phyloP scores from a whole-genome alignment of 1,140 invertebrate genomes.

The Pomacea maculata region DNA sequence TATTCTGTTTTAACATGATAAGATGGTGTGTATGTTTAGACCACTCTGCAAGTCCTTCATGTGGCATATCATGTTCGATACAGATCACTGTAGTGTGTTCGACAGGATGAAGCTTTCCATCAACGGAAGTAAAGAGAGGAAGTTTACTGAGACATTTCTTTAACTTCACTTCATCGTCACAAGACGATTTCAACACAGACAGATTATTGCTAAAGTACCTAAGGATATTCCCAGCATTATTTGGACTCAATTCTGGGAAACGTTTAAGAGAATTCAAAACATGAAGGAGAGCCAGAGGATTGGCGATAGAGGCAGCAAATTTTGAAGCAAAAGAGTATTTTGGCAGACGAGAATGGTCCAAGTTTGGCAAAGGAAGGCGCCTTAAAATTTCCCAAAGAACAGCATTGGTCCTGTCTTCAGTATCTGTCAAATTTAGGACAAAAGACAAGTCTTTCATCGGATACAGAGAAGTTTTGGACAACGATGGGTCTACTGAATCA shows the following conservation, averaged over 20 bases:
- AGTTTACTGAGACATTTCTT: background rate
- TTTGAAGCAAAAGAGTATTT: background rate
- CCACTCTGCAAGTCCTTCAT: constrained; percentile 3
- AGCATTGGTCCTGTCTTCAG: background rate
- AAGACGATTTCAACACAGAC: background rate
- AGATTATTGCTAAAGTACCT: constrained; percentile 12
- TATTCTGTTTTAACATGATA: background rate
- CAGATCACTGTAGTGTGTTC: background rate
- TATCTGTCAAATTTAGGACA: background rate
- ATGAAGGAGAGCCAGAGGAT: constrained; percentile 4
- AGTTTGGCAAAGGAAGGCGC: background rate
- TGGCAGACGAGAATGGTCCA: background rate
- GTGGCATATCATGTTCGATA: background rate
- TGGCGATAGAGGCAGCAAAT: constrained; percentile 1
- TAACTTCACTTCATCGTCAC: background rate
- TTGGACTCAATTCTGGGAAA: background rate
- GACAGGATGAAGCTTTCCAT: background rate
- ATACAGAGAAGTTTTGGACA: constrained; percentile 24
- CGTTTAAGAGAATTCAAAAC: background rate
- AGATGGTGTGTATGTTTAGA: background rate
- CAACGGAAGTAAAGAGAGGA: constrained; percentile 6
- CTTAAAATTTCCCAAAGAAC: background rate
- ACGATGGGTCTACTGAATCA: too few relatives aligned
- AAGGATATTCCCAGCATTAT: background rate
- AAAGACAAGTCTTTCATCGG: constrained; percentile 1